Evolutionary conservation across 2,888 invertebrate species (phyloP), one percentile per base, ranked within the genome.

Genomic region (Atrina japonica): DNA sequence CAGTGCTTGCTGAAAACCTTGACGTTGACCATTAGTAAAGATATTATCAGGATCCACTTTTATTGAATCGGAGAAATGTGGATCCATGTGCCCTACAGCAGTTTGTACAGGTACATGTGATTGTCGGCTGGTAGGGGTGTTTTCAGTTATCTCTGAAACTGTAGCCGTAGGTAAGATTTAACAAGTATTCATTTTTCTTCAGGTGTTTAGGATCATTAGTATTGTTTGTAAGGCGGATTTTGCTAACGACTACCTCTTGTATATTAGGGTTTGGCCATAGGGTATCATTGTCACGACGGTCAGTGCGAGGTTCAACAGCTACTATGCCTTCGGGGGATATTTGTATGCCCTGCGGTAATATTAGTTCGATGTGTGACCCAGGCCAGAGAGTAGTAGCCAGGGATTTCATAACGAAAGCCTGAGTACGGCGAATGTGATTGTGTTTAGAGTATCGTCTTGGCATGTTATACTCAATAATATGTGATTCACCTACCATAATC

Each of bases 71-170:
- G 30, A 53, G 35, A 35, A 35, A 35, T 35, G 35, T 35, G 35
- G 11, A 35, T 35, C 35, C 5, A 35, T 35, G 35, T 35, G 35
- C 11, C 11, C 11, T 35, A 35, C 5, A 35, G 35, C 35, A 7
- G 5, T 35, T 5, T 5, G 35, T 11, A 35, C 11, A 7, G 5
- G 35, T 7, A 35, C 5, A 78, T 59, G 21, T 75, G 5, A 73
- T 25, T 81, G 64, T 2, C 66, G 35, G 21, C 70, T 41, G 29
- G 80, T 78, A 40, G 77, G 76, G 3, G 82, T 49, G 5, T 35
- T 5, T 27, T 25, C 52, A 52, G 23, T 16, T 5, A 52, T 16
- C 2, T 23, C 21, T 5, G 52, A 52, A 1, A 27, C 25, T 52
- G 21, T 21, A 14, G 52, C 23, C 7, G 25, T 52, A 3, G 16